Evolutionary conservation across 2,113 vertebrate genomes (phyloP).

Genomic region (Salvelinus alpinus): DNA sequence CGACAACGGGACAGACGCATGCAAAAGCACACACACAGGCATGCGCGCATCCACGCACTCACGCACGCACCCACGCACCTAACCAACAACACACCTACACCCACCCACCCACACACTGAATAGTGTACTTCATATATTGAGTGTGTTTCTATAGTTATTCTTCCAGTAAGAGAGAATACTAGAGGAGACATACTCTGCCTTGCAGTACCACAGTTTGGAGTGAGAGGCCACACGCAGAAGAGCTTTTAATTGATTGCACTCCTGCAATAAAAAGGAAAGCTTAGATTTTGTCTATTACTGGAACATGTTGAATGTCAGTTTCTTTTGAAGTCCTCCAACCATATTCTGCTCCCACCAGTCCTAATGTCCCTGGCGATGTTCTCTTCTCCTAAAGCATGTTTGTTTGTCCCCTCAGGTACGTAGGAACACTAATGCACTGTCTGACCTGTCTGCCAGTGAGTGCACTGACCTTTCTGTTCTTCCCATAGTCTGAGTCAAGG

Average conservation of each 20-base stretch:
- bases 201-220: not conserved
- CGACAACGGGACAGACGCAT: not conserved
- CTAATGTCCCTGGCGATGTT: not conserved
- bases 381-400: not conserved
- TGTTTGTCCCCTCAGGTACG: constrained; percentile 1
- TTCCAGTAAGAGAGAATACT: not conserved
- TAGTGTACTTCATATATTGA: not conserved
- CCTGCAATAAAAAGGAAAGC: no score
- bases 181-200: no score
- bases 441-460: no score
- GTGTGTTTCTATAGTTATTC: not conserved
- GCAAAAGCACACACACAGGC: not conserved
- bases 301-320: no score
- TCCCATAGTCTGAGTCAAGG: no score
- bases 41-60: not conserved
- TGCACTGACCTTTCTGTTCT: no score
- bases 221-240: not conserved
- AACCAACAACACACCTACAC: no score
- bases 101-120: not conserved
- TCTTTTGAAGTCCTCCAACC: not conserved
- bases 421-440: not conserved
- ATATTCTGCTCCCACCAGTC: not conserved
- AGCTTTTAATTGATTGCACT: no score
- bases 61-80: not conserved
- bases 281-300: no score